phyloP scores from a whole-genome alignment of 2,113 vertebrate genomes.

The Lichenostomus cassidix region DNA sequence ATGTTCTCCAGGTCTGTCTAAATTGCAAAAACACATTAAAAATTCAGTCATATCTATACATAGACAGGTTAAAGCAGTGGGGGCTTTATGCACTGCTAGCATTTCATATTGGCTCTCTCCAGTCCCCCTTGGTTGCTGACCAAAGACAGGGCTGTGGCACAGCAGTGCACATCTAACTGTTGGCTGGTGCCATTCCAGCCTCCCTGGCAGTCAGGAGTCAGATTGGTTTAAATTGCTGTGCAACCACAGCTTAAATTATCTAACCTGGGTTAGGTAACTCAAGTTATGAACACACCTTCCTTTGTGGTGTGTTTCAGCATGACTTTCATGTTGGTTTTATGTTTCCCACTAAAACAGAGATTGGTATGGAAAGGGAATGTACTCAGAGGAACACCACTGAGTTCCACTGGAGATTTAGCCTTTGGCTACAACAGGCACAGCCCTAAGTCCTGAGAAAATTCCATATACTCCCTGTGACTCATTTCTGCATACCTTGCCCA shows the following conservation, averaged over 20 bases:
- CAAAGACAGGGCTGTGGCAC: not conserved
- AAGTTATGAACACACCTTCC: conserved; percentile 36
- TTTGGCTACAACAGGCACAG: conserved; percentile 44
- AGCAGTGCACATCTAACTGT: not conserved
- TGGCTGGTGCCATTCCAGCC: not conserved
- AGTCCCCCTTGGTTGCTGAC: not conserved
- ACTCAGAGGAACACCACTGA: not conserved
- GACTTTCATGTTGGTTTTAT: conserved; percentile 51
- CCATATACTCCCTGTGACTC: conserved; percentile 50
- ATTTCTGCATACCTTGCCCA: conserved; percentile 58
- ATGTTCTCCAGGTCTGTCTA: not conserved
- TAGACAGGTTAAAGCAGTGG: not conserved
- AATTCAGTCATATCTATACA: not conserved
- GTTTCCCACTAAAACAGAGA: conserved; percentile 36
- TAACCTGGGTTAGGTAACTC: conserved; percentile 3
- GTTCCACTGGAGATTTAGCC: conserved; percentile 37
- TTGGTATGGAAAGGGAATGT: not conserved
- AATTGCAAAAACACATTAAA: not conserved
- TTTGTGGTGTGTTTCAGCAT: conserved; percentile 46
- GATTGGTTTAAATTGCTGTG: conserved; percentile 29
- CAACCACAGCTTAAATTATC: conserved; percentile 9
- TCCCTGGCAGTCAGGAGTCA: not conserved
- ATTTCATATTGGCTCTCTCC: not conserved
- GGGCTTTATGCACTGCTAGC: not conserved
- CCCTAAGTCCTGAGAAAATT: conserved; percentile 59